Evolutionary conservation across 2,113 vertebrate genomes (phyloP).

Genomic region (Scopus umbretta): DNA sequence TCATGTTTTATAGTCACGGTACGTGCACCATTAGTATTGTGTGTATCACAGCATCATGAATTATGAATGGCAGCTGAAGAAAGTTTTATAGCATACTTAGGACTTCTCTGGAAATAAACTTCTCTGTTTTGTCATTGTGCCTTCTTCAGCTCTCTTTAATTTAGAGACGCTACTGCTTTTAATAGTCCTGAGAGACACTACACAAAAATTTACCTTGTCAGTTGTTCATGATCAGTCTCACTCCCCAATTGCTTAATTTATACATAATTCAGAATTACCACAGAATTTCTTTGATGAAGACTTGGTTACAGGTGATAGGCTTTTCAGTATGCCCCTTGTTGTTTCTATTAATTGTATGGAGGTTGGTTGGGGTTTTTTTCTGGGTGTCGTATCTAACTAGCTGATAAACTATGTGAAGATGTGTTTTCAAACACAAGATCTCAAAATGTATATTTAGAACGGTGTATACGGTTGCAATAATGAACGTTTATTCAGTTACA

Average conservation of each 20-base stretch:
- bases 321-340: background rate
- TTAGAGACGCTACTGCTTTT: background rate
- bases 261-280: background rate
- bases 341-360: background rate
- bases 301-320: background rate
- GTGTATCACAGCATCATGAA: rapidly evolving
- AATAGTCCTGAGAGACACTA: background rate
- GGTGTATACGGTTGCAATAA: background rate
- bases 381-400: background rate
- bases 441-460: background rate
- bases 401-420: background rate
- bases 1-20: background rate
- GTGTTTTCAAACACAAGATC: background rate
- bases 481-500: background rate
- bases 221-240: background rate
- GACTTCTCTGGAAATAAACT: background rate
- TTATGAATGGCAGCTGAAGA: background rate
- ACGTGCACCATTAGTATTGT: background rate
- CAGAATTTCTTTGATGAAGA: background rate
- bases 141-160: background rate
- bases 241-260: background rate
- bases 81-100: background rate
- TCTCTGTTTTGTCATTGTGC: background rate
- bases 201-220: background rate
- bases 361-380: background rate